Conservation (phyloP, 1,140 invertebrate species). For the Megalonaias nervosa region DNA sequence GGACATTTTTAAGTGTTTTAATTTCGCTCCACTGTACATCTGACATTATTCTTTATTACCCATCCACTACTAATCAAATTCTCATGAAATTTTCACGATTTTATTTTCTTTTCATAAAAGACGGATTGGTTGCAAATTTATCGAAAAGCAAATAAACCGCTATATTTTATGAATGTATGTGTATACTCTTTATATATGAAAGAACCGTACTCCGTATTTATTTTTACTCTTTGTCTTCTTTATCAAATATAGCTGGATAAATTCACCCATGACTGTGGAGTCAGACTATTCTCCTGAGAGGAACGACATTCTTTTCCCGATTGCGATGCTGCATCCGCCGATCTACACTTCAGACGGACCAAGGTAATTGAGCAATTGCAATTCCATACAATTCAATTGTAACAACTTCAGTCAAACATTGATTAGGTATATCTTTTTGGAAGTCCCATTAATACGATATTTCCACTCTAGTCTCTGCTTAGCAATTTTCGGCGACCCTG, state of each 20-base stretch:
- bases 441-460: not conserved
- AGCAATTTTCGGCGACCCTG: not conserved
- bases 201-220: too few relatives aligned
- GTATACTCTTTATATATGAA: too few relatives aligned
- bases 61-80: too few relatives aligned
- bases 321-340: slow-evolving; percentile 65
- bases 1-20: too few relatives aligned
- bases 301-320: slow-evolving; percentile 65
- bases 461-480: not conserved
- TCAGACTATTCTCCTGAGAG: slow-evolving; percentile 62
- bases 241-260: slow-evolving; percentile 53
- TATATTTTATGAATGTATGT: too few relatives aligned
- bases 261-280: slow-evolving; percentile 63
- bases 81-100: too few relatives aligned
- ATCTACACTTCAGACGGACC: slow-evolving; percentile 63
- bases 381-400: not conserved
- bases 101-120: too few relatives aligned
- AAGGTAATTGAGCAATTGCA: slow-evolving; percentile 39
- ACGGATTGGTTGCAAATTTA: too few relatives aligned
- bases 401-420: not conserved
- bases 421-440: not conserved
- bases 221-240: not conserved
- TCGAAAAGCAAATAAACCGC: too few relatives aligned
- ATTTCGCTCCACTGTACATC: too few relatives aligned
- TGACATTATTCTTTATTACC: too few relatives aligned